Percentiles rank a stretch among this genome's conserved stretches.
These are phyloP conservation scores for Malurus melanocephalus DNA, from an alignment of 2,113 vertebrate genomes.

Conservation along the genomic window DNA sequence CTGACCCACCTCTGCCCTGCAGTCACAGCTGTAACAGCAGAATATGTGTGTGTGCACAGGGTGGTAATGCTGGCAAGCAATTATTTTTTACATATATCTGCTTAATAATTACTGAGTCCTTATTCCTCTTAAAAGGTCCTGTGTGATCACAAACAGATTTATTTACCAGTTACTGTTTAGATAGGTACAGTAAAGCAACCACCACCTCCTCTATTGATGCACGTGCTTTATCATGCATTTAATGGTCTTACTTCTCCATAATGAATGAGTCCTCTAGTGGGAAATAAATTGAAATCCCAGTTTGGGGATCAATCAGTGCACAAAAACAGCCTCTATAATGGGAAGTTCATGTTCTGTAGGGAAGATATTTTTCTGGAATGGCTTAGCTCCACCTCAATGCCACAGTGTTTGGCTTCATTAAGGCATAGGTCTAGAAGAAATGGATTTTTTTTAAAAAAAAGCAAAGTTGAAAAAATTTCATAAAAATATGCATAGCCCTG, in stretches of 20 bases:
- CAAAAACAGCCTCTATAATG: background rate
- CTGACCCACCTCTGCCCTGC: background rate
- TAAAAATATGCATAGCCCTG: background rate
- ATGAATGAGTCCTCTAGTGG: constrained; percentile 32
- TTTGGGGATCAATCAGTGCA: constrained; percentile 30
- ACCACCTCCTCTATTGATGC: background rate
- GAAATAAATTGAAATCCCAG: constrained; percentile 37
- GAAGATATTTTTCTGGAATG: background rate
- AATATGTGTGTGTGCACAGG: background rate
- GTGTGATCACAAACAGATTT: constrained; percentile 10
- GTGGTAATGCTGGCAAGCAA: background rate
- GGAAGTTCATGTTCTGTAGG: background rate
- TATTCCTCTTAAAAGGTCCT: constrained; percentile 11
- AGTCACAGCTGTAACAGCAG: background rate
- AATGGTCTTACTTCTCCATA: constrained; percentile 32
- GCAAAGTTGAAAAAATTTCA: background rate
- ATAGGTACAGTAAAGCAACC: constrained; percentile 30
- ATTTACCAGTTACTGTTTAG: constrained; percentile 28
- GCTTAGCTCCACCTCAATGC: background rate
- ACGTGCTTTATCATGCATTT: constrained; percentile 40
- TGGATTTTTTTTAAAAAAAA: background rate
- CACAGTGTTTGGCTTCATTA: background rate
- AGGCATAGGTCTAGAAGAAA: background rate
- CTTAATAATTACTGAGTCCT: constrained; percentile 22
- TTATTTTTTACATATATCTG: background rate